Evolutionary conservation across 1,140 invertebrate genomes (phyloP), one percentile per base, ranked within the genome.

Genomic region (Drosophila mayri): DNA sequence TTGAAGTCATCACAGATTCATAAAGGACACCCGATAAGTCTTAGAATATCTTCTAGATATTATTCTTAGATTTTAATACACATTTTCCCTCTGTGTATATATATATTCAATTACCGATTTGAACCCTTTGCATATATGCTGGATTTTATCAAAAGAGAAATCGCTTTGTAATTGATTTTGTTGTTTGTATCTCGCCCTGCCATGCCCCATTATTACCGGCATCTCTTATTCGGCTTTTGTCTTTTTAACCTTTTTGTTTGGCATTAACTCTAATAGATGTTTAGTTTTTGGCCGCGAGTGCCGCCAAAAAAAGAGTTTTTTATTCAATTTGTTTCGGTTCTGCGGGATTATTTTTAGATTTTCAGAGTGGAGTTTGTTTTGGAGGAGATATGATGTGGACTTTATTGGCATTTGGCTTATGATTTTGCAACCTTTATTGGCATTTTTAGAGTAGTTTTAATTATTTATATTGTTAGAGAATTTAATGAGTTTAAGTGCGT

Each of bases 91-190:
- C 57, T 18, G 73, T 72, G 49, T 59, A 38, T 20, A 38, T 20
- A 47, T 22, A 76, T 62, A 82, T 87, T 87, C 83, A 87, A 87
- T 87, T 83, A 80, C 79, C 83, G 60, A 76, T 49, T 65, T 63
- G 62, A 66, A 64, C 37, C 75, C 71, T 49, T 75, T 61, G 60
- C 67, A 49, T 49, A 54, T 54, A 52, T 57, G 41, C 60, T 73
- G 60, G 52, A 61, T 74, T 76, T 77, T 87, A 87, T 88, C 80
- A 64, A 64, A 73, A 79, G 80, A 87, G 84, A 87, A 87, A 87
- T 87, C 84, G 81, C 49, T 83, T 80, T 77, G 67, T 88, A 87
- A 88, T 87, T 87, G 80, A 84, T 84, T 87, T 83, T 70, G 58
- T 67, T 86, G 43, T 75, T 60, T 58, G 57, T 75, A 61, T 58